Percentiles rank a stretch among this genome's conserved stretches.
phyloP scores from a whole-genome alignment of 2,113 vertebrate genomes.

The Paramormyrops kingsleyae region DNA sequence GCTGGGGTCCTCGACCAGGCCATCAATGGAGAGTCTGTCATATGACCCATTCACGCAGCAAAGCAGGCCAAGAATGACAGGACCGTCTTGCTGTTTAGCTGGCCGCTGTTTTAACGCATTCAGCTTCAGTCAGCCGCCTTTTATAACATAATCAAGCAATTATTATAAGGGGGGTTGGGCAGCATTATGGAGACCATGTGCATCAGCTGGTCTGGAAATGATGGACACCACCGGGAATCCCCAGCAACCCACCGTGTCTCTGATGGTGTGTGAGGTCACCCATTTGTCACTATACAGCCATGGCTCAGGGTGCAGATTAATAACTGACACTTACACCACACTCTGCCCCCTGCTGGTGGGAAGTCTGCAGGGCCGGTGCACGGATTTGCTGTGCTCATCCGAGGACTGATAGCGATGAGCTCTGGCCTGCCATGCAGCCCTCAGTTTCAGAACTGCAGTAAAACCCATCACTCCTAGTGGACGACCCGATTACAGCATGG shows the following conservation, averaged over 20 bases:
- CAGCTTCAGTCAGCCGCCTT: neutral
- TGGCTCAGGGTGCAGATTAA: neutral
- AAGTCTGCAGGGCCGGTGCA: neutral
- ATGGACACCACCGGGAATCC: neutral
- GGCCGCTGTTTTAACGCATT: neutral
- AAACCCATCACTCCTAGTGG: neutral
- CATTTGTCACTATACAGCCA: neutral
- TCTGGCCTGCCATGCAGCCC: neutral
- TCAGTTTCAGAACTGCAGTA: neutral
- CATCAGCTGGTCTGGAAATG: neutral
- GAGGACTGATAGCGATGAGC: conserved; percentile 12
- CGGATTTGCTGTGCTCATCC: neutral
- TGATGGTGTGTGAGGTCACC: neutral
- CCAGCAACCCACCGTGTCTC: neutral
- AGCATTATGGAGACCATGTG: neutral
- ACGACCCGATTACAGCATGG: neutral
- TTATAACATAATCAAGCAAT: neutral
- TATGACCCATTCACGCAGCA: neutral
- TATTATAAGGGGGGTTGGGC: neutral
- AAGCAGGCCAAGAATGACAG: neutral
- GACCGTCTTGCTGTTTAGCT: neutral
- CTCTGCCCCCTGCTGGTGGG: neutral
- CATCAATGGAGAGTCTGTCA: neutral
- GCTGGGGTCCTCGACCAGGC: neutral
- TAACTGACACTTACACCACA: neutral